phyloP scores from a whole-genome alignment of 2,113 vertebrate species.

The Sinocyclocheilus anshuiensis region DNA sequence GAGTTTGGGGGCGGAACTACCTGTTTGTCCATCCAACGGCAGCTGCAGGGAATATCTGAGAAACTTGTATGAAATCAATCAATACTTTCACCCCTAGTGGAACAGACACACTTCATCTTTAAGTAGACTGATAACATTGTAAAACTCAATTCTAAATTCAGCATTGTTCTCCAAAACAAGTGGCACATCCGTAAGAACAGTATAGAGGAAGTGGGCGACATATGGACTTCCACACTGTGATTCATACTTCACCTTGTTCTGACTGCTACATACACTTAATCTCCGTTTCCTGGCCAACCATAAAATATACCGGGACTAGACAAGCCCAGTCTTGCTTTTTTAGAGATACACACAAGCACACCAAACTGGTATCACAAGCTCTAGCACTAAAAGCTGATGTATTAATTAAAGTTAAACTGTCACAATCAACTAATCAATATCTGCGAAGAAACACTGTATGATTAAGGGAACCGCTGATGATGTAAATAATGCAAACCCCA shows the following conservation, averaged over 20 bases:
- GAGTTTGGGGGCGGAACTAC: background rate
- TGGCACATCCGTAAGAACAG: background rate
- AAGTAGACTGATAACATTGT: background rate
- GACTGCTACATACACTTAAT: background rate
- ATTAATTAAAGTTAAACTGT: slow-evolving; percentile 18
- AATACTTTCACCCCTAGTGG: background rate
- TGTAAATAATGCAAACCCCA: background rate
- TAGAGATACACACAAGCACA: background rate
- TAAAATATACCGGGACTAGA: background rate
- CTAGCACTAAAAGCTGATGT: background rate
- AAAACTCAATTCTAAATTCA: background rate
- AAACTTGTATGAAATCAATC: background rate
- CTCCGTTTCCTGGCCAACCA: slow-evolving; percentile 13
- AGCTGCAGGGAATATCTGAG: background rate
- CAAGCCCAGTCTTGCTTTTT: slow-evolving; percentile 34
- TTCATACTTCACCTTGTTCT: slow-evolving; percentile 16
- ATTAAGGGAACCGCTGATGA: slow-evolving; percentile 26
- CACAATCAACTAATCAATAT: slow-evolving; percentile 21
- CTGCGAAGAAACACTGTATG: background rate
- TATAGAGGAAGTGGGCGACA: slow-evolving; percentile 30
- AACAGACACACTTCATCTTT: background rate
- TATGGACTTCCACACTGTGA: slow-evolving; percentile 36
- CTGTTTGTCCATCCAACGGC: background rate
- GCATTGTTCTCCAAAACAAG: slow-evolving; percentile 1
- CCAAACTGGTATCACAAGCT: slow-evolving; percentile 11